A percentile compares a stretch with the other conserved stretches of the same genome.
Evolutionary conservation across 2,797 vertebrate species (phyloP).

Genomic region (Yasuhikotakia modesta): DNA sequence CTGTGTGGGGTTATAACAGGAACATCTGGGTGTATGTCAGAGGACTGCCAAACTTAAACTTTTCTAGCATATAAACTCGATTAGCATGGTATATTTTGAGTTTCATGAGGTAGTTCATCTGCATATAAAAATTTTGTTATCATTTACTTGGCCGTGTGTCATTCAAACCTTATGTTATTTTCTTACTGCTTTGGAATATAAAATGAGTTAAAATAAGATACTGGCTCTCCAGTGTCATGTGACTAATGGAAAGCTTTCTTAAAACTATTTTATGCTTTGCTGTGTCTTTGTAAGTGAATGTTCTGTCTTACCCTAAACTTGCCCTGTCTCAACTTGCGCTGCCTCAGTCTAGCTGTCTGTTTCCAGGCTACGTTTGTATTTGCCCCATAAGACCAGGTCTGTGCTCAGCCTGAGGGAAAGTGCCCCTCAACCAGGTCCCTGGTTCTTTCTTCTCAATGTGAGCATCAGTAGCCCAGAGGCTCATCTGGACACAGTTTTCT

Average conservation of each 20-base stretch:
- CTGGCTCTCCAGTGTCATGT: no score
- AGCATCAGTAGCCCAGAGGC: slow-evolving; percentile 15
- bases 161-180: background rate
- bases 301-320: background rate
- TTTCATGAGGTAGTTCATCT: background rate
- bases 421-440: background rate
- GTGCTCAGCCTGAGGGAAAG: slow-evolving; percentile 10
- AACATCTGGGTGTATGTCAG: background rate
- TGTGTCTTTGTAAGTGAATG: background rate
- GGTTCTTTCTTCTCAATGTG: background rate
- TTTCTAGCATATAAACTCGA: background rate
- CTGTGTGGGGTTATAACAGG: background rate
- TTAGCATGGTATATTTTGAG: background rate
- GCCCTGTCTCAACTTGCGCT: background rate
- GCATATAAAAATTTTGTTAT: background rate
- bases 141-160: background rate
- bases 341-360: background rate
- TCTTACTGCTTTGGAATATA: background rate
- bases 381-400: background rate
- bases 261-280: no score
- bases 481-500: slow-evolving; percentile 12
- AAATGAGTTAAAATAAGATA: background rate
- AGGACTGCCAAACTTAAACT: background rate
- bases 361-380: slow-evolving; percentile 1
- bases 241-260: no score